Conservation (phyloP, 2,888 invertebrate species). For the Cephus sareptanus region DNA sequence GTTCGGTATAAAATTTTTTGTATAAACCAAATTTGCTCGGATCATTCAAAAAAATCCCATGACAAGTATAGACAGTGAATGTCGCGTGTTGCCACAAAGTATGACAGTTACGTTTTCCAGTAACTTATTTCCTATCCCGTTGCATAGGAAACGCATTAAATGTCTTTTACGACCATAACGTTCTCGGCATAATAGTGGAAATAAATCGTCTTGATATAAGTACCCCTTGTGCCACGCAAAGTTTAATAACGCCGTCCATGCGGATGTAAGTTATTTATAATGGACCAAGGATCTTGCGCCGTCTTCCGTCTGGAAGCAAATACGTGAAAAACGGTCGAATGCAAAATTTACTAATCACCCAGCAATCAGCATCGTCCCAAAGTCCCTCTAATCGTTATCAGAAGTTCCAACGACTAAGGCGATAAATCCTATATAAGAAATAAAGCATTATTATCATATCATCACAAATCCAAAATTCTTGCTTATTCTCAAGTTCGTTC, state of each 20-base stretch:
- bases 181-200: conserved; percentile 14
- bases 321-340: background rate
- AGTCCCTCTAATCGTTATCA: background rate
- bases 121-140: background rate
- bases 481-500: background rate
- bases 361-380: background rate
- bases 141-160: conserved; percentile 21
- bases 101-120: background rate
- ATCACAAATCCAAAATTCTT: background rate
- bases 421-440: background rate
- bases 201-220: conserved; percentile 7
- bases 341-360: background rate
- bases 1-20: background rate
- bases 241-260: background rate
- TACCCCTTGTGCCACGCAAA: background rate
- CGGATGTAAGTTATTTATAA: background rate
- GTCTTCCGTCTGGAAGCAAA: background rate
- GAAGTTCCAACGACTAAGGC: background rate
- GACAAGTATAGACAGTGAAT: background rate
- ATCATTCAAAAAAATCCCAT: background rate
- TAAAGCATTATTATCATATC: background rate
- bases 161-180: conserved; percentile 17
- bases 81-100: background rate
- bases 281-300: background rate
- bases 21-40: background rate